phyloP scores from a whole-genome alignment of 2,113 vertebrate genomes.

The Grus americana region DNA sequence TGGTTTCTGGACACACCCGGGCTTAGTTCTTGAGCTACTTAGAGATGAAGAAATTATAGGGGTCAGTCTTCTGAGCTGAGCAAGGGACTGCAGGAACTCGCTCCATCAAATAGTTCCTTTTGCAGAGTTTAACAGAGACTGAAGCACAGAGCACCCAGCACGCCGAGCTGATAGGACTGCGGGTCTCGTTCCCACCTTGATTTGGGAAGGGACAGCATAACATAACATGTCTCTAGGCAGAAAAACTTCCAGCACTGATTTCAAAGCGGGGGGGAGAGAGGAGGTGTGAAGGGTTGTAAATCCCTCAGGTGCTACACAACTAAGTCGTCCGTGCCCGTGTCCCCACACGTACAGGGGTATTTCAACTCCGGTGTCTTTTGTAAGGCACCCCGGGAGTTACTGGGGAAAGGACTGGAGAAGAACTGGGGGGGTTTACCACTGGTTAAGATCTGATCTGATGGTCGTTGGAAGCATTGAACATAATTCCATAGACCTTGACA shows the following conservation, averaged over 20 bases:
- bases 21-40: not conserved
- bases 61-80: not conserved
- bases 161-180: not conserved
- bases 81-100: not conserved
- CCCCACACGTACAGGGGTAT: accelerated
- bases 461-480: not conserved
- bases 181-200: not conserved
- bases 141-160: accelerated
- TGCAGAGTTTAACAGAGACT: not conserved
- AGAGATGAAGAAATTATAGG: not conserved
- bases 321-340: not conserved
- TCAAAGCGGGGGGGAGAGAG: not conserved
- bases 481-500: not conserved
- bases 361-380: accelerated
- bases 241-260: not conserved
- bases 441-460: not conserved
- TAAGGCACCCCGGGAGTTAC: not conserved
- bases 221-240: not conserved
- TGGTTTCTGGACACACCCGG: not conserved
- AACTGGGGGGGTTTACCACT: not conserved
- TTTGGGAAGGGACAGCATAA: not conserved
- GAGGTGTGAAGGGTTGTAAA: not conserved
- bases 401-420: not conserved
- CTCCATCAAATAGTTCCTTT: not conserved
- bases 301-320: not conserved